Evolutionary conservation across 2,113 vertebrate genomes (phyloP).

Genomic region (Brachypteracias leptosomus): DNA sequence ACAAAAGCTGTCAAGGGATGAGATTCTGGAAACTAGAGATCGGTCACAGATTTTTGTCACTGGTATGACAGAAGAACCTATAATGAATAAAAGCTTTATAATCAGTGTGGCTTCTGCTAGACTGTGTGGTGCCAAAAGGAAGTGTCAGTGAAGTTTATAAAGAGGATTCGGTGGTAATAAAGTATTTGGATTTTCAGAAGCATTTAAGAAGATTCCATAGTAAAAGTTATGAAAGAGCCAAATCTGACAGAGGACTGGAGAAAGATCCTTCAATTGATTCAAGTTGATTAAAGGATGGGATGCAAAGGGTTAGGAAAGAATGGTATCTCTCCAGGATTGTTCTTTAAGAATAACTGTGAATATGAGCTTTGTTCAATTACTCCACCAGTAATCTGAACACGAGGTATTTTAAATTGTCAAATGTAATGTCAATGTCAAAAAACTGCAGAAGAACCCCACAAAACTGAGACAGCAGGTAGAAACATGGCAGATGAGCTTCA

Average conservation of each 20-base stretch:
- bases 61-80: neutral
- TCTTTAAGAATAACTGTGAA: neutral
- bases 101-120: neutral
- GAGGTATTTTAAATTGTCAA: neutral
- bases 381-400: neutral
- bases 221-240: neutral
- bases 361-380: neutral
- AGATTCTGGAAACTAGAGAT: neutral
- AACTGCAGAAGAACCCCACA: neutral
- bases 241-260: neutral
- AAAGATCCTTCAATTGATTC: neutral
- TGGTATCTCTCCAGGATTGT: neutral
- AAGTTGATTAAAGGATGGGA: neutral
- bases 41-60: neutral
- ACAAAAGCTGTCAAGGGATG: neutral
- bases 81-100: neutral
- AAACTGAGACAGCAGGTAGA: neutral
- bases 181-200: neutral
- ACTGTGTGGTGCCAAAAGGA: neutral
- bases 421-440: neutral
- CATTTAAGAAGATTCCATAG: neutral
- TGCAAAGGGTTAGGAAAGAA: neutral
- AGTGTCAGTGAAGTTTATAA: neutral
- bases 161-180: neutral
- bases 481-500: neutral